Base-by-base conservation (phyloP, 2,113 vertebrate species). In the Dipodomys ordii region DNA sequence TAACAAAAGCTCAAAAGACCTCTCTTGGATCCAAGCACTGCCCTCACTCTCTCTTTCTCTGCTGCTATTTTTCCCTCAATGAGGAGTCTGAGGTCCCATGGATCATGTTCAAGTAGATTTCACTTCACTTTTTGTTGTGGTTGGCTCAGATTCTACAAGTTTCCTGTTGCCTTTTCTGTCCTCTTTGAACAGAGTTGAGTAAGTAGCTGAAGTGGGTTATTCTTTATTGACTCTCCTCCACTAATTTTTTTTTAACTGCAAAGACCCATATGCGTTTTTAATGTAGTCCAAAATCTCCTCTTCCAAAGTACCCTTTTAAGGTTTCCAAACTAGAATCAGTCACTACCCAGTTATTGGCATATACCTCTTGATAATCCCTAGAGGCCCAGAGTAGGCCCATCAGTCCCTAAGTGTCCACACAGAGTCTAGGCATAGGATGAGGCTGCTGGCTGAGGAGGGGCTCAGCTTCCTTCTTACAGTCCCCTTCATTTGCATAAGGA, bases 191-290 rank as follows among this genome's bases (percentile, higher is more conserved):
- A 74, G 60, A 28, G 81, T 60, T 46, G 6, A 23, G 11, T 57
- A 57, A 57, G 53, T 57, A 82, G 27, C 7, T 11, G 7, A 39
- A 28, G 0, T 5, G 1, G 11, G 15, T 89, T 76, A 27, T 74
- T 68, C n/a, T 60, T 72, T 0, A 0, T 27, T 64, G 76, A 2
- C 13, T 67, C 7, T 1, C 3, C 35, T 62, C 83, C 3, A 18
- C 11, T 32, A 27, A 20, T 28, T 39, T 28, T 10, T 65, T 89
- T 68, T 53, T 23, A 32, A 79, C 30, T 22, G 25, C 35, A 80
- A 57, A 80, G 53, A 28, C 18, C 49, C 79, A 32, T 57, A 6
- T 4, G 28, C 2, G 64, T 53, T 32, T 83, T 30, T 30, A 22
- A 3, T 28, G 30, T 30, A 28, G 12, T 35, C 74, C 53, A 2